Evolutionary conservation across 2,797 vertebrate genomes (phyloP).

Genomic region (Hypotaenidia okinawae): DNA sequence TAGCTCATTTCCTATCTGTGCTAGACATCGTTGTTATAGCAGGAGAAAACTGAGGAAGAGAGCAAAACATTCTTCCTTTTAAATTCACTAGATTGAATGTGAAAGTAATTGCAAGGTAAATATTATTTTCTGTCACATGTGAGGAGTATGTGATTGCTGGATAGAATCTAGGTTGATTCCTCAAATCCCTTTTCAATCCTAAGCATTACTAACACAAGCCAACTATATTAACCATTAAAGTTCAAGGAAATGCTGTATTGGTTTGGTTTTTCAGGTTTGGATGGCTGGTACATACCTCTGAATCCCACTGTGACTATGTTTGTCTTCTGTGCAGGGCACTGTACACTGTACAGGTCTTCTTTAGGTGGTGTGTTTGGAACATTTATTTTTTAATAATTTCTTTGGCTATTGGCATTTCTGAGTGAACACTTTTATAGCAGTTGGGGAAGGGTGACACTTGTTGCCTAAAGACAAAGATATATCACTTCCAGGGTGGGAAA

Average conservation of each 20-base stretch:
- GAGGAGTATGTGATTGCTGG: neutral
- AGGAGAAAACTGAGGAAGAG: conserved; percentile 1
- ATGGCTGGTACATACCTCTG: neutral
- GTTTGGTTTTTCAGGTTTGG: neutral
- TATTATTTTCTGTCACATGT: neutral
- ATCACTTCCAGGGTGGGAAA: neutral
- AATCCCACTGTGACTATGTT: neutral
- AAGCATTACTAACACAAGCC: neutral
- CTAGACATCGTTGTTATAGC: neutral
- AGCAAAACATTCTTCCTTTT: neutral
- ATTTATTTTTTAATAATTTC: neutral
- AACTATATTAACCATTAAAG: neutral
- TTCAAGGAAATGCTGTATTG: neutral
- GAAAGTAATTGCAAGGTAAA: conserved; percentile 3
- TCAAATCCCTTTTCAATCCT: neutral
- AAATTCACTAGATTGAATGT: neutral
- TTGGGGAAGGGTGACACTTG: neutral
- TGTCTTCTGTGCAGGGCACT: neutral
- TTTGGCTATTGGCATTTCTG: neutral
- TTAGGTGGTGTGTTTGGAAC: neutral
- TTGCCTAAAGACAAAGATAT: neutral
- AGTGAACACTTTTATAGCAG: neutral
- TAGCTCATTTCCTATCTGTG: neutral
- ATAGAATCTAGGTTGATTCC: neutral
- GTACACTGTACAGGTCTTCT: neutral